Evolutionary conservation across 53 echinoderm and acorn worm species (phyloP), one percentile per base, ranked within the genome.

Genomic region (Henricia sp.): DNA sequence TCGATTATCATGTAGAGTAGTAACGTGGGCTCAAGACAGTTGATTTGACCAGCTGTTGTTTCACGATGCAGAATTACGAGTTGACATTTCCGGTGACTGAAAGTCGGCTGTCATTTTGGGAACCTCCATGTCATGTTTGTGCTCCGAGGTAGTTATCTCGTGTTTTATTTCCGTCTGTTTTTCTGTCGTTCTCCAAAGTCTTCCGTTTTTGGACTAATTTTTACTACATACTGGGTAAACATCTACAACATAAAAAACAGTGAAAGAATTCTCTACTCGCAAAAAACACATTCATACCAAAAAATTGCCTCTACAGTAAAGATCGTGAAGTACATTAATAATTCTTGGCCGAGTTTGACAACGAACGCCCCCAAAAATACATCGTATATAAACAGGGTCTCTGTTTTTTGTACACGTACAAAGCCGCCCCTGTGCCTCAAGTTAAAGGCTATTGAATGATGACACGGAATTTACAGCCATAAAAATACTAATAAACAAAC

Each of bases 241-340:
- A 80, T 80, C 64, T 80, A 80, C 80, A 80, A 80, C 80, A 80
- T 80, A 80, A 80, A 77, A 80, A 12, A 46, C 64, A 80, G 64
- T 80, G 62, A 48, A 50, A 46, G 32, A 63, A 48, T 23, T 2
- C 19, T 19, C 80, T 80, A 80, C 34, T 44, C 34, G 65, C 80
- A 63, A 80, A n/a, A n/a, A n/a, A 44, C 65, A 80, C 80, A 48
- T 62, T 64, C 63, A 63, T 80, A 80, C 80, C 62, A 62, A 80
- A 80, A 80, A 60, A 43, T 67, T 64, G 64, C 9, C 28, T 16
- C 64, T 80, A 80, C 46, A 60, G 35, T 64, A 44, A 2, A 50
- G 12, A 60, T 14, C 39, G 29, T 63, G 33, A 36, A 33, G n/a
- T n/a, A n/a, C n/a, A n/a, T 62, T n/a, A 26, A 35, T 16, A 52